Conservation (phyloP, 2,113 vertebrate genomes). For the Gobiocypris rarus region DNA sequence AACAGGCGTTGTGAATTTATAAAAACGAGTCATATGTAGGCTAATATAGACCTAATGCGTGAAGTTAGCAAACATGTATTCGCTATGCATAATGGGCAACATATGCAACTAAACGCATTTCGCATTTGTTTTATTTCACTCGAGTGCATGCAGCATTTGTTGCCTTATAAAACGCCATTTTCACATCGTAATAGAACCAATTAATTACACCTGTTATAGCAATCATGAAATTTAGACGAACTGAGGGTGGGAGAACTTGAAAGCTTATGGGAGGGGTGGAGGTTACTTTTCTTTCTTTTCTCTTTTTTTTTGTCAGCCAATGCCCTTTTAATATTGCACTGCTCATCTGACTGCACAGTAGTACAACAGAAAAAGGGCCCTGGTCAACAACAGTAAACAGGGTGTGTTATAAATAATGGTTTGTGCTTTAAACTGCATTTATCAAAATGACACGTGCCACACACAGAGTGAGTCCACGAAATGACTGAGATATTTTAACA, state of each 20-base stretch:
- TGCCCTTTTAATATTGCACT: slow-evolving; percentile 99
- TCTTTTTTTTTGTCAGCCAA: slow-evolving; percentile 83
- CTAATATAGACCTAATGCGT: background rate
- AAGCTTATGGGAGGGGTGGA: slow-evolving; percentile 22
- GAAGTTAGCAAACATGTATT: background rate
- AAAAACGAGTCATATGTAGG: no score
- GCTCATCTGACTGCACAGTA: slow-evolving; percentile 93
- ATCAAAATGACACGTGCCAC: background rate
- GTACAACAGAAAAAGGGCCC: slow-evolving; percentile 95
- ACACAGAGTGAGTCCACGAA: background rate
- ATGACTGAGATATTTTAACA: background rate
- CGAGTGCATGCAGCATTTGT: background rate
- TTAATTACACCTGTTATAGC: slow-evolving; percentile 19
- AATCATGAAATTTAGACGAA: background rate
- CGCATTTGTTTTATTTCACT: background rate
- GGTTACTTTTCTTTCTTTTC: slow-evolving; percentile 44
- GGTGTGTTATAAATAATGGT: background rate
- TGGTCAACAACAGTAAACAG: slow-evolving; percentile 79
- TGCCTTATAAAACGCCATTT: background rate
- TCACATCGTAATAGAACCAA: background rate
- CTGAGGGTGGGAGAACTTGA: slow-evolving; percentile 29
- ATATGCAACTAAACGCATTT: no score
- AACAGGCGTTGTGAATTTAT: no score
- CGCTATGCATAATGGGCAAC: background rate
- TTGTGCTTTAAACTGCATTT: background rate